A percentile compares a stretch with the other conserved stretches of the same genome.
Evolutionary conservation across 2,797 vertebrate genomes (phyloP).

Genomic region (Lates japonicus): DNA sequence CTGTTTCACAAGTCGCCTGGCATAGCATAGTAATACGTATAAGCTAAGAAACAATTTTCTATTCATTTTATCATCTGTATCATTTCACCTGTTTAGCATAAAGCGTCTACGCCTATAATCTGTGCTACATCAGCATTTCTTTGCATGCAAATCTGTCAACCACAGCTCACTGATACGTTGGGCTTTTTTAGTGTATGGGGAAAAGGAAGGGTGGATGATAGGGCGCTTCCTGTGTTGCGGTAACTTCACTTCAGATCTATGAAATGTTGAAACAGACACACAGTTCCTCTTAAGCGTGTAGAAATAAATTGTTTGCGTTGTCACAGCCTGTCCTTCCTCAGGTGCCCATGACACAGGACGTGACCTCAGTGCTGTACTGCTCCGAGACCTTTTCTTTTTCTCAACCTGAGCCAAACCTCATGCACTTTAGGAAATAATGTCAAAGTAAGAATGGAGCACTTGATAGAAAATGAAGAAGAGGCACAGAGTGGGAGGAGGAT

Average conservation of each 20-base stretch:
- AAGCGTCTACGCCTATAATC: neutral
- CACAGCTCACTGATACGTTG: neutral
- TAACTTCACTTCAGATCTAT: conserved; percentile 50
- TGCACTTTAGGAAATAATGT: neutral
- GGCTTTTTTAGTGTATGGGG: neutral
- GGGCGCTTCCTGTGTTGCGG: conserved; percentile 68
- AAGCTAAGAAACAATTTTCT: neutral
- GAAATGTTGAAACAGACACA: conserved; percentile 52
- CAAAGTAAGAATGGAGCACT: neutral
- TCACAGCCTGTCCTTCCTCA: neutral
- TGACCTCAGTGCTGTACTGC: neutral
- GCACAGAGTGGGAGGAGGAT: conserved; percentile 2
- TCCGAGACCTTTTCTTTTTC: neutral
- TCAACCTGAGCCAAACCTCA: conserved; percentile 1
- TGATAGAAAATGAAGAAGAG: conserved; percentile 17
- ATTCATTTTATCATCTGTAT: neutral
- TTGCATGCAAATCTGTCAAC: neutral
- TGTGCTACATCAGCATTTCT: neutral
- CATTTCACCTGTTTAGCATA: neutral
- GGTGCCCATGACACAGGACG: neutral
- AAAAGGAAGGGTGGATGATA: conserved; percentile 68
- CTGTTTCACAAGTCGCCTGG: conserved; percentile 7
- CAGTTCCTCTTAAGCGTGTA: conserved; percentile 53
- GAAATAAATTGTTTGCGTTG: conserved; percentile 19
- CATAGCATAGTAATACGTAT: neutral